Base-by-base conservation (phyloP, 2,113 vertebrate genomes). In the Pelvicachromis taeniatus region DNA sequence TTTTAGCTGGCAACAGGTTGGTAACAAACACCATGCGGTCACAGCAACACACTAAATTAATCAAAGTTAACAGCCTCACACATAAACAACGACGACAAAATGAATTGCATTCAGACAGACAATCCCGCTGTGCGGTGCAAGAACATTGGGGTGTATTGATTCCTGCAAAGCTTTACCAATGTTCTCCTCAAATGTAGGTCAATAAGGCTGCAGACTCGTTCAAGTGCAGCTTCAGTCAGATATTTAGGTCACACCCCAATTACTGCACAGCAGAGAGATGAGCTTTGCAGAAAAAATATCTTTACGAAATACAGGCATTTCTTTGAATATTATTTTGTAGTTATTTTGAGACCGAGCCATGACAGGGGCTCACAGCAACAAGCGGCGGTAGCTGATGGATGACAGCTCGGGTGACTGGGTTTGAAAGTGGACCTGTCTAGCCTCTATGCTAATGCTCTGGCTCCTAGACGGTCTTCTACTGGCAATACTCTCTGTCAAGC, bases 161-260 rank as follows among this genome's bases (percentile, higher is more conserved):
- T 89, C 58, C 53, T 77, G 83, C 81, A 80, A 88, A 90, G 89
- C 87, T 89, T 92, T 89, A 87, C 88, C 92, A 78, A 92, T 92
- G 89, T 92, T 93, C 90, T 92, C 90, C 88, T 38, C 83, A 92
- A 92, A 95, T 95, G 90, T 95, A 94, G 95, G 94, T 95, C 95
- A 95, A 93, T 93, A 88, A 93, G 92, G 94, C 91, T 92, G 91
- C 92, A 91, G 90, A 90, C 92, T 94, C 85, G 85, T 86, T 93
- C 89, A 93, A 95, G 93, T 93, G 94, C 90, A 91, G 91, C 90
- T 92, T 84, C 88, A 89, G 87, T 92, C 89, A 91, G 90, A 94
- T 95, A 95, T 96, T 95, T 96, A 94, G 95, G 95, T 95, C 95
- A 95, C 91, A 94, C 93, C 95, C 95, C 94, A 95, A 95, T 95